Conservation (phyloP, 2,113 vertebrate species). For the Misgurnus mizolepis region DNA sequence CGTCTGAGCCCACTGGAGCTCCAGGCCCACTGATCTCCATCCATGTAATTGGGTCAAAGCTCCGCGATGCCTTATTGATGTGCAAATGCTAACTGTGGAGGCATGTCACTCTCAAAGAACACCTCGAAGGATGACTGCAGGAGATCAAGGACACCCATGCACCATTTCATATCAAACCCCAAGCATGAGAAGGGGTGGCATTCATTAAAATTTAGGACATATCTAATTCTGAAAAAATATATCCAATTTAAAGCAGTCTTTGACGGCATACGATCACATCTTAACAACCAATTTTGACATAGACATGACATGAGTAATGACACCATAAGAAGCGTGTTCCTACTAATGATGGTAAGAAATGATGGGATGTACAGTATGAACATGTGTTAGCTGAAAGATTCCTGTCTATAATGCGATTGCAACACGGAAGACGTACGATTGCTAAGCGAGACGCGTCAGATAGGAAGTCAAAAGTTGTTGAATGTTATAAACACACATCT, state of each 20-base stretch:
- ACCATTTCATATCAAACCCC: slow-evolving; percentile 39
- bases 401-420: not conserved
- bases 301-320: slow-evolving; percentile 14
- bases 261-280: slow-evolving; percentile 20
- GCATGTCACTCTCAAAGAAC: slow-evolving; percentile 47
- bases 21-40: slow-evolving; percentile 53
- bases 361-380: slow-evolving; percentile 16
- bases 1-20: not conserved
- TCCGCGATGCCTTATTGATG: slow-evolving; percentile 68
- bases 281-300: slow-evolving; percentile 20
- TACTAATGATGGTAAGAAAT: slow-evolving; percentile 18
- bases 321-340: not conserved
- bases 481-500: not conserved
- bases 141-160: slow-evolving; percentile 41
- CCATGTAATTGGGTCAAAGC: slow-evolving; percentile 73
- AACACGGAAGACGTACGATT: not conserved
- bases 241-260: slow-evolving; percentile 26
- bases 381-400: slow-evolving; percentile 10
- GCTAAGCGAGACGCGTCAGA: slow-evolving; percentile 1
- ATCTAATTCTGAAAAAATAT: slow-evolving; percentile 24
- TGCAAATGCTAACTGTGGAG: slow-evolving; percentile 65
- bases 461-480: not conserved
- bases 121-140: slow-evolving; percentile 47
- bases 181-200: slow-evolving; percentile 15
- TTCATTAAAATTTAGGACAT: slow-evolving; percentile 43